Evolutionary conservation across 2,888 invertebrate genomes (phyloP), one percentile per base, ranked within the genome.

Genomic region (Oasisia sp.): DNA sequence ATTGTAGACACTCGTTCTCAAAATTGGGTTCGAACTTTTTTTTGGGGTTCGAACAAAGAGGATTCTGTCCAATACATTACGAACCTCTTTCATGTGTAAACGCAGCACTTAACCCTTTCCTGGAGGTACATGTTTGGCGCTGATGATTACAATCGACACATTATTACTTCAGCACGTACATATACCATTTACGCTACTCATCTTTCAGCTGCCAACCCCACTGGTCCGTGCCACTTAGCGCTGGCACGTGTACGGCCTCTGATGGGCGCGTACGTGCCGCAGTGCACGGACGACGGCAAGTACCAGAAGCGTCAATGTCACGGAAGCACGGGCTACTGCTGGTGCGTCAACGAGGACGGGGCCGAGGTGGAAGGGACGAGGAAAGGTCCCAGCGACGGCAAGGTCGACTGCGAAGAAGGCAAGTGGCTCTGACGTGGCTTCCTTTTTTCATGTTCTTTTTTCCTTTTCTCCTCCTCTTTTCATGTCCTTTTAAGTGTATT

Each of bases 251-350:
- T 5, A 27, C 27, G 19, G 27, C 19, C 19, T 74, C 74, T 19
- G 74, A 32, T 32, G 44, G 91, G 91, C 91, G n/a, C n/a, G n/a
- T 91, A 27, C 91, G 50, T 45, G 91, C 91, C 91, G 91, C 38
- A 45, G 45, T 91, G 91, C 50, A 50, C 38, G 27, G 50, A 91
- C 44, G 91, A 91, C 50, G 91, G 91, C 44, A 91, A n/a, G 45
- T 91, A 27, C 91, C 44, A 9, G 12, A 11, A 14, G 19, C 27
- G 12, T 5, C 91, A 91, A 50, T 91, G 91, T 50, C 91, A 91
- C 91, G 45, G 91, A 38, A 91, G 91, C 50, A 45, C 50, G 44
- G 91, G 91, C 50, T 91, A 91, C n/a, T 91, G 91, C 91, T 91
- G 91, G 91, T 91, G 91, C 45, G 91, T 91, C 32, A 50, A 45